A percentile compares a stretch with the other conserved stretches of the same genome.
Conservation (phyloP, 1,140 invertebrate genomes). For the Drosophila kohkoa region DNA sequence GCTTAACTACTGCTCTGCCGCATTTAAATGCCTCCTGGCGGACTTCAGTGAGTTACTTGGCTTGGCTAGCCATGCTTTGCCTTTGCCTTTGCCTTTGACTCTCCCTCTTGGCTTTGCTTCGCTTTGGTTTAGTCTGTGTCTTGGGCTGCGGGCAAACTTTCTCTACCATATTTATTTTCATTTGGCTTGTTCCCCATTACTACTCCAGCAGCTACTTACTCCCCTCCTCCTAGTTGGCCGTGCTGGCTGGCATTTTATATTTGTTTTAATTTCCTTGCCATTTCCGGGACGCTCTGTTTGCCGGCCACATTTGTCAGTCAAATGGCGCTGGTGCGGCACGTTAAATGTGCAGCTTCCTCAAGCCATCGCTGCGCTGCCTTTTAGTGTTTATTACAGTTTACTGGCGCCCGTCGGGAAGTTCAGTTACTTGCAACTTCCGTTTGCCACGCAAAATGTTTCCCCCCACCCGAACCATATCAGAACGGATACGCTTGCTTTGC, state of each 20-base stretch:
- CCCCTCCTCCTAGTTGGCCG: slow-evolving; percentile 45
- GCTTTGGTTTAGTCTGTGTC: not conserved
- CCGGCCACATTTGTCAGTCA: slow-evolving; percentile 77
- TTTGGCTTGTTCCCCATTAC: slow-evolving; percentile 32
- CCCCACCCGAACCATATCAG: slow-evolving; percentile 22
- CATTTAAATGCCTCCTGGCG: slow-evolving; percentile 48
- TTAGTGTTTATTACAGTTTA: slow-evolving; percentile 79
- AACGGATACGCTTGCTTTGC: slow-evolving; percentile 46
- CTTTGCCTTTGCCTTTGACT: not conserved
- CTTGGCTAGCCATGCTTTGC: slow-evolving; percentile 6
- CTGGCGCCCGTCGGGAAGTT: slow-evolving; percentile 67
- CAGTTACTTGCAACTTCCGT: slow-evolving; percentile 77
- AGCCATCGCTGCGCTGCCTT: slow-evolving; percentile 41
- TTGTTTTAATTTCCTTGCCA: slow-evolving; percentile 82
- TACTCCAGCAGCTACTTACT: slow-evolving; percentile 8
- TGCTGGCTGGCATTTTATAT: slow-evolving; percentile 65
- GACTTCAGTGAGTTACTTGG: slow-evolving; percentile 24
- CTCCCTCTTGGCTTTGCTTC: not conserved
- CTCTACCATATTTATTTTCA: slow-evolving; percentile 66
- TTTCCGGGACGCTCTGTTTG: slow-evolving; percentile 55
- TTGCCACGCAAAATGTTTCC: slow-evolving; percentile 31
- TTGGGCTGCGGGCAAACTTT: slow-evolving; percentile 43
- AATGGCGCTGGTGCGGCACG: slow-evolving; percentile 44
- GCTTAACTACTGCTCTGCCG: slow-evolving; percentile 42
- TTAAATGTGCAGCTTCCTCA: slow-evolving; percentile 63